These are phyloP conservation scores for Myiozetetes cayanensis DNA, from an alignment of 2,113 vertebrate genomes.

Conservation along the genomic window DNA sequence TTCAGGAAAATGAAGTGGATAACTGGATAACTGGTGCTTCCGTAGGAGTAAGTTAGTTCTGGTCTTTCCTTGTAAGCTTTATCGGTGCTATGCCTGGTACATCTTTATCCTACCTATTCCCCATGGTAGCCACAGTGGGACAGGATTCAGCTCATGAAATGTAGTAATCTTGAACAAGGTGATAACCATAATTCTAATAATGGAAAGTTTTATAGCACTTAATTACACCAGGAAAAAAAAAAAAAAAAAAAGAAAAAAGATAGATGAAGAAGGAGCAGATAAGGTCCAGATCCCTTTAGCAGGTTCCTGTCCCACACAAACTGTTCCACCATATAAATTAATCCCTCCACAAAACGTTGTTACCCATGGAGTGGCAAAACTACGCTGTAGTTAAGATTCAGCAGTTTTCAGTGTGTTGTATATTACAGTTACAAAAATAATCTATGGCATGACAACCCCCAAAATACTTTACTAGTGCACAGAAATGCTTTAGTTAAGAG, in stretches of 20 bases:
- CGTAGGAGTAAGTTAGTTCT: neutral
- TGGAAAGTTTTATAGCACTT: neutral
- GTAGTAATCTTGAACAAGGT: neutral
- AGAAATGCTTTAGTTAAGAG: neutral
- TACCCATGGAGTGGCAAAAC: neutral
- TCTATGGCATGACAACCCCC: neutral
- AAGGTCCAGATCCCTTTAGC: neutral
- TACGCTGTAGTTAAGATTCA: neutral
- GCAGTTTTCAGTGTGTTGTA: neutral
- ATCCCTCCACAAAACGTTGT: neutral
- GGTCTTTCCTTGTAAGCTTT: neutral
- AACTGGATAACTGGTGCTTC: neutral
- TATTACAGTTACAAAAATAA: neutral
- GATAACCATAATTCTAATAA: neutral
- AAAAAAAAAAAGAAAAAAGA: neutral
- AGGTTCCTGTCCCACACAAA: neutral
- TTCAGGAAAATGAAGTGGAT: neutral
- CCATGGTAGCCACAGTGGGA: too few species aligned
- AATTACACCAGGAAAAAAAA: neutral
- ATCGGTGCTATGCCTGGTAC: neutral
- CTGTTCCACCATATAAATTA: accelerated
- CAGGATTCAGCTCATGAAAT: neutral
- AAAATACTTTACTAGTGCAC: accelerated
- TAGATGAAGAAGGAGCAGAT: accelerated
- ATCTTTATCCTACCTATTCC: neutral